Base-by-base conservation (phyloP, 2,113 vertebrate genomes). In the Neolamprologus brichardi region DNA sequence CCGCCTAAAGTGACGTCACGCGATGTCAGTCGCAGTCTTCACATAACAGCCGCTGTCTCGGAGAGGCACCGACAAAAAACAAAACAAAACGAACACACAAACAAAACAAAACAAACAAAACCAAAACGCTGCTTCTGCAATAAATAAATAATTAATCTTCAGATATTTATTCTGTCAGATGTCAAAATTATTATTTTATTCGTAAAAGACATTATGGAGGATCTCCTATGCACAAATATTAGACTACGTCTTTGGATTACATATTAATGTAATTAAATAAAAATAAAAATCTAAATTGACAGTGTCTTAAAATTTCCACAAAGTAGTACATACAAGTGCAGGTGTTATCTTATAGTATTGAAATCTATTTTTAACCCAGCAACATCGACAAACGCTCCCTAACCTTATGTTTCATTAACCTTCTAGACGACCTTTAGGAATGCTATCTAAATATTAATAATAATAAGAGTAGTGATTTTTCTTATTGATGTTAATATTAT, bases 1-100 rank as follows among this genome's bases (percentile, higher is more conserved):
- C 93, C 95, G 95, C 96, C 95, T 94, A 62, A 56, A 82, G 51
- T 96, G 93, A 96, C 96, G 95, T 96, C 93, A 95, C 83, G 3
- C 10, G 14, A 39, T 94, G 91, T 96, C 94, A 96, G 90, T 87
- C 2, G 83, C 93, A 93, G 91, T 83, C 91, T 81, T 91, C 89
- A 79, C 90, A 4, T n/a, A 58, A 23, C 91, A 93, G 85, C 88
- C 88, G 86, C 87, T 82, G 56, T 82, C 49, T 79, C 25, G 17
- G 2, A 17, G 41, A 49, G 41, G 25, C 10, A 4, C 70, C 3
- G 9, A 49, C 10, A 51, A 77, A 67, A 67, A 13, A n/a, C 60
- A 34, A 60, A 60, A 60, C 15, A 32, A 37, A 64, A 37, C 6
- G 3, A 64, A 64, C 18, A 37, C 17, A 60, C 5, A 64, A 34